These are phyloP conservation scores for Hippocampus mohnikei DNA, from an alignment of 2,113 vertebrate species.

Conservation along the genomic window DNA sequence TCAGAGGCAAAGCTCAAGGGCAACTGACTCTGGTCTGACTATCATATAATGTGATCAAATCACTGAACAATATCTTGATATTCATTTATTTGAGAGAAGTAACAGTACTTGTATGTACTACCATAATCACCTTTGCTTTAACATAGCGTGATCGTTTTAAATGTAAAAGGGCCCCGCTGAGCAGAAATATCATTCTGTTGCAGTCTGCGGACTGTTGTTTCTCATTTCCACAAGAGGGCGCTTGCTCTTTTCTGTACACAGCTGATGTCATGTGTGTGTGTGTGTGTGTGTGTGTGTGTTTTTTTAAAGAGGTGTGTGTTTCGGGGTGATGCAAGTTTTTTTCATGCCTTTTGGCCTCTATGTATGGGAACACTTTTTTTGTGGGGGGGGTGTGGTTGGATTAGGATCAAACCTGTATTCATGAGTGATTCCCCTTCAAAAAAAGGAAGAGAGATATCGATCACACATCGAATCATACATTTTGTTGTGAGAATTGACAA, in stretches of 20 bases:
- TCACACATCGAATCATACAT: too few relatives aligned
- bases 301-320: slow-evolving; percentile 15
- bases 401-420: background rate
- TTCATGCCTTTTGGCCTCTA: too few relatives aligned
- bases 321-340: background rate
- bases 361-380: background rate
- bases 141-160: background rate
- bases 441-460: background rate
- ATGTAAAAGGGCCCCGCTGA: background rate
- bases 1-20: background rate
- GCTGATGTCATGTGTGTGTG: background rate
- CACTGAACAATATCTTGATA: background rate
- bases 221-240: slow-evolving; percentile 39
- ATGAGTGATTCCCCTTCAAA: background rate
- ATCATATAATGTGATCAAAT: background rate
- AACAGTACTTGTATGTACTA: background rate
- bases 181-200: background rate
- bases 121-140: background rate
- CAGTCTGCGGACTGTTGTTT: background rate
- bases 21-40: background rate
- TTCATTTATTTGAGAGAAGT: background rate
- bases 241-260: background rate
- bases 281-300: too few relatives aligned
- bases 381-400: background rate
- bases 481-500: background rate